Evolutionary conservation across 2,113 vertebrate species (phyloP), one percentile per base, ranked within the genome.

Genomic region (Lagenorhynchus albirostris): DNA sequence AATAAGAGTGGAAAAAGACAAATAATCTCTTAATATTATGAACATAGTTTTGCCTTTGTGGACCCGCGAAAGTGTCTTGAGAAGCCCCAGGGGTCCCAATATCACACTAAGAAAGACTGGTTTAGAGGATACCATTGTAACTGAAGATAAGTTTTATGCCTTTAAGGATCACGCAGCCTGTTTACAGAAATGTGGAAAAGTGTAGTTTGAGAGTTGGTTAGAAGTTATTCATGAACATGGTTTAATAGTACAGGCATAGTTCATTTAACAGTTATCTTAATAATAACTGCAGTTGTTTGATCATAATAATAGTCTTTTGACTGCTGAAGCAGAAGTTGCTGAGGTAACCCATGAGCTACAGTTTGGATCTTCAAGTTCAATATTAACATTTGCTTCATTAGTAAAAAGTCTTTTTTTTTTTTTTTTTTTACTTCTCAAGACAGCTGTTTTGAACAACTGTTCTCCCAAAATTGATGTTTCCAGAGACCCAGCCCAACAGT

Each of bases 361-460:
- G 68, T 93, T 94, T 76, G 55, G 55, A 71, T 96, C 60, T 91
- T 94, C 53, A 85, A 70, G 41, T 83, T 20, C n/a, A 29, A 26
- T 94, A 58, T 81, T 95, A 92, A 88, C 65, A 95, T 94, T 88
- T 76, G 65, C 67, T 87, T 98, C n/a, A 44, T 87, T 93, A 89
- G 68, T 93, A 81, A 97, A 81, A 93, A 76, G 23, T 55, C 12
- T 3, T 41, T 92, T 91, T 65, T 79, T 44, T 89, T 63, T 77
- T 47, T 23, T 87, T 44, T 36, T 53, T 93, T 17, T 1, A 92
- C 26, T 92, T 89, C 87, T 83, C 80, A 88, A 68, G 67, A 67
- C 96, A 97, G 68, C 96, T 98, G 82, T 96, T 96, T 95, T 95
- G 63, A 96, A 91, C 93, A 97, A 38, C 95, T 97, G 65, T 95